These are phyloP conservation scores for Macroteleia sp. DNA, from an alignment of 2,888 invertebrate genomes.

Conservation along the genomic window DNA sequence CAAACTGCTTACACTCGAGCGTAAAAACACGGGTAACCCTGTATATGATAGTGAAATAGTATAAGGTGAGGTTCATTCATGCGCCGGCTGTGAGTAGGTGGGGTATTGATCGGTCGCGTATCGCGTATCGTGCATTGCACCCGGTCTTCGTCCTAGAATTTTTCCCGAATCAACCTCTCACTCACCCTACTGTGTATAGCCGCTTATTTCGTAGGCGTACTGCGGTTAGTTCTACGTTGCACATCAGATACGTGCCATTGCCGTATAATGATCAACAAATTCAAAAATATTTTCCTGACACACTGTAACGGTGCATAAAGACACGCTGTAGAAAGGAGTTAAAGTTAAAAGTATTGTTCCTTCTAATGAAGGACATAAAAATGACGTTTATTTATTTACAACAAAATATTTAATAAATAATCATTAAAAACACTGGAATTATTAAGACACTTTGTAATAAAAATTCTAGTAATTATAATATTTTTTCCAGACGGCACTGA, in stretches of 20 bases:
- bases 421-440: too few relatives aligned
- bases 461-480: too few relatives aligned
- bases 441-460: too few relatives aligned
- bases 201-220: slow-evolving; percentile 65
- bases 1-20: slow-evolving; percentile 54
- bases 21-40: slow-evolving; percentile 63
- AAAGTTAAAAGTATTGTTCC: too few relatives aligned
- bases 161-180: slow-evolving; percentile 71
- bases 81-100: slow-evolving; percentile 80
- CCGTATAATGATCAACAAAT: slow-evolving; percentile 55
- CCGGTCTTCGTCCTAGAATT: slow-evolving; percentile 76
- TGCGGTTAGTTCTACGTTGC: slow-evolving; percentile 48
- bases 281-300: slow-evolving; percentile 31
- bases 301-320: slow-evolving; percentile 24
- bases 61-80: slow-evolving; percentile 82
- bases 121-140: slow-evolving; percentile 78
- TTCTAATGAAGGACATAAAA: too few relatives aligned
- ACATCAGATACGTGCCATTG: slow-evolving; percentile 58
- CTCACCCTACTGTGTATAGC: slow-evolving; percentile 55
- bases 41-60: slow-evolving; percentile 67
- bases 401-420: too few relatives aligned
- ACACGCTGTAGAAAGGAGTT: too few relatives aligned
- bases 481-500: too few relatives aligned
- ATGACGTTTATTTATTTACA: too few relatives aligned
- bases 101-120: slow-evolving; percentile 81